Conservation (phyloP, 2,888 invertebrate genomes). For the Eudemis profundana region DNA sequence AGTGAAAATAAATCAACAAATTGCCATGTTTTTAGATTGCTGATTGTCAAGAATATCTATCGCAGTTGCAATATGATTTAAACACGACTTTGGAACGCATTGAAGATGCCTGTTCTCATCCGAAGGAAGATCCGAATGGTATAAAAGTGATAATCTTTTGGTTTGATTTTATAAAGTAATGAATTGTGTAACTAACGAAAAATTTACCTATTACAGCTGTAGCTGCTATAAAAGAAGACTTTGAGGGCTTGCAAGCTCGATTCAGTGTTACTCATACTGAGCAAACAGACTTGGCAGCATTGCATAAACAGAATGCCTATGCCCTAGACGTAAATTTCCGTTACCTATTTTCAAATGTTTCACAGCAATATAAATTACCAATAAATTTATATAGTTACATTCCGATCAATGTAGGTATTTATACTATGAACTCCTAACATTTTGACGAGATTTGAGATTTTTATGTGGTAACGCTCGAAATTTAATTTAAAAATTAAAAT, state of each 20-base stretch:
- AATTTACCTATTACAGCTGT: slow-evolving; percentile 62
- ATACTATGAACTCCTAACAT: no score
- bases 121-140: slow-evolving; percentile 72
- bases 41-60: slow-evolving; percentile 73
- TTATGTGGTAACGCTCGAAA: no score
- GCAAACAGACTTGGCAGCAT: neutral
- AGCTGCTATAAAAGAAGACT: neutral
- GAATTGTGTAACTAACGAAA: no score
- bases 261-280: neutral
- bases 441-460: no score
- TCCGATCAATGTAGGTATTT: no score
- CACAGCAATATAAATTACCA: no score
- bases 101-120: slow-evolving; percentile 69
- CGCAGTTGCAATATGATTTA: slow-evolving; percentile 77
- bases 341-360: no score
- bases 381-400: no score
- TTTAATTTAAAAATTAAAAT: no score
- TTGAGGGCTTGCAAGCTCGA: neutral
- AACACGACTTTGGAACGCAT: slow-evolving; percentile 72
- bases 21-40: slow-evolving; percentile 63
- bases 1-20: no score
- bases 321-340: neutral
- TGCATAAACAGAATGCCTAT: neutral
- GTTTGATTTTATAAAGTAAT: no score
- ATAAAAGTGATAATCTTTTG: slow-evolving; percentile 8